Evolutionary conservation across 2,113 vertebrate species (phyloP), one percentile per base, ranked within the genome.

Genomic region (Pluvianellus socialis): DNA sequence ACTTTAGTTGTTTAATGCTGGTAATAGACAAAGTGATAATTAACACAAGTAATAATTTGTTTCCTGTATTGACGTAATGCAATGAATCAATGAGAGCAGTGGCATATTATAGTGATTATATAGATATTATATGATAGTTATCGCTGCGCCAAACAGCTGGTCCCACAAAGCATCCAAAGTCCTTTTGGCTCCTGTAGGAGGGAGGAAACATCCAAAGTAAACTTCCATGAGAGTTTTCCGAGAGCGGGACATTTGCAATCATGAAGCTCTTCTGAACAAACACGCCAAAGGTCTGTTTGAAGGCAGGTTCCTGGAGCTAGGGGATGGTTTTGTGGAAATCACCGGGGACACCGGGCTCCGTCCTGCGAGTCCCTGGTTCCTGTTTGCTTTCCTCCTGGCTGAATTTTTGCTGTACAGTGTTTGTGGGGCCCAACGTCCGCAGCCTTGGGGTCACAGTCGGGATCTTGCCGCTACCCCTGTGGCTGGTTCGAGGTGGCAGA

Each of bases 381-480:
- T 5, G 5, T 12, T 70, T 56, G 65, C 5, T 85, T 76, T 94
- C 73, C 5, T 76, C 40, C 47, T 72, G 35, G 22, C 19, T 26
- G 11, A 1, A 2, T 19, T 86, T 88, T 28, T 44, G 49, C 52
- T 16, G 17, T 27, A 10, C 23, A 15, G 33, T 14, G 2, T 7
- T 12, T 26, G 27, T 16, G 59, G 24, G 67, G 14, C 11, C 14
- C 4, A 0, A 1, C 5, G 6, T 33, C 58, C 6, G 0, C 79
- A 70, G 59, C 42, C 35, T 19, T 44, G 62, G 18, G 71, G 49
- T 74, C 65, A 26, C 61, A 19, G 55, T 6, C 42, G 14, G 73
- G n/a, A 5, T 73, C 59, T 73, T 24, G 1, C 19, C 7, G 44
- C 27, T 44, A 21, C 14, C 23, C 45, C 10, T 6, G 5, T 0